Base-by-base conservation (phyloP, 2,797 vertebrate species). In the Leptoclinus maculatus region DNA sequence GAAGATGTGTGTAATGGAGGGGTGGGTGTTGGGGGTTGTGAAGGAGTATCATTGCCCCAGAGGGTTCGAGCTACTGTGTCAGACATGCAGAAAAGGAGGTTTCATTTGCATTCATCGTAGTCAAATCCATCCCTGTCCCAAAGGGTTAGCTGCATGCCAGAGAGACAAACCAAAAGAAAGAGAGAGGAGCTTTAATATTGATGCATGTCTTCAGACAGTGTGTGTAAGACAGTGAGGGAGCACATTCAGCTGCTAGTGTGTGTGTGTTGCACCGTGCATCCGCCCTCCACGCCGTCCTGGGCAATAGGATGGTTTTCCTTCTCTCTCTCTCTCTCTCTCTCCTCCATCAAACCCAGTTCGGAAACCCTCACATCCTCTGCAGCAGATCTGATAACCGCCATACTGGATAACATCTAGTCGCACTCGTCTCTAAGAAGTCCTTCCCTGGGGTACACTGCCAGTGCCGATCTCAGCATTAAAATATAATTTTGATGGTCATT, bases 401-500 rank as follows among this genome's bases (percentile, higher is more conserved):
- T 32, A 32, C 56, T 71, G 71, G 89, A 92, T 91, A 92, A 90
- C 71, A 91, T 92, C 92, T 90, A 82, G 75, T 83, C 60, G 80
- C 82, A 79, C 73, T 83, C 49, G 51, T 87, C 76, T 86, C 76
- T 85, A 89, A 85, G 79, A 90, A 92, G 91, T 87, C 86, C 84
- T 74, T 86, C 90, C 88, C 86, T 60, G 21, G 89, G 90, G 90
- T 82, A 78, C 66, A 78, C 76, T 82, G 87, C 83, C 87, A 87
- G 74, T 87, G 83, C 82, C 71, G 82, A 92, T 86, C 87, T 92
- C 89, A 92, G 86, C 89, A 92, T 90, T 91, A 91, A 89, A 90
- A 89, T 87, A 88, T 80, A 83, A 90, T 89, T 92, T 91, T 89
- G 89, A 90, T 91, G 90, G 89, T 88, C 89, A 89, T 93, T 92